Percentiles rank a stretch among this genome's conserved stretches.
Conservation (phyloP, 2,888 invertebrate genomes). For the Chymomyza fuscimana region DNA sequence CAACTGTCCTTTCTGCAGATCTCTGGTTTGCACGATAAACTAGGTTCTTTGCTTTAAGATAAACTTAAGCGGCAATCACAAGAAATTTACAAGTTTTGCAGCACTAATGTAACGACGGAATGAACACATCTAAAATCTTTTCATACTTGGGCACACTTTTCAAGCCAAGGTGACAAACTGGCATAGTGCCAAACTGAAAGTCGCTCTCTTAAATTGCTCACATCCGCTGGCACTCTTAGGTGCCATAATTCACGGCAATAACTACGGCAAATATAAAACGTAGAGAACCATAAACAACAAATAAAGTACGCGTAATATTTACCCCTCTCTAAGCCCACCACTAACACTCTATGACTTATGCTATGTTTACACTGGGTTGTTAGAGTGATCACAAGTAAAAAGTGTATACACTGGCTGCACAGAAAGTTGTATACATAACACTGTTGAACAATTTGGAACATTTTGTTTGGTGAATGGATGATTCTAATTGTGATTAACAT, state of each 20-base stretch:
- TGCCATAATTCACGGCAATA: slow-evolving; percentile 63
- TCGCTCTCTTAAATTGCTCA: slow-evolving; percentile 51
- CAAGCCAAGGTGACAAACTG: background rate
- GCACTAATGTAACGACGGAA: background rate
- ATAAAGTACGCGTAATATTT: slow-evolving; percentile 68
- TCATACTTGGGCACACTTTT: background rate
- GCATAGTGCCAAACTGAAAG: background rate
- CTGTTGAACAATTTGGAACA: no score
- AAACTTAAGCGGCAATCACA: background rate
- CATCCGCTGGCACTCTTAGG: slow-evolving; percentile 52
- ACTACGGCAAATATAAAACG: slow-evolving; percentile 61
- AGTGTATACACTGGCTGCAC: no score
- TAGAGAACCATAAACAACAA: slow-evolving; percentile 58
- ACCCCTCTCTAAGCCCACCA: slow-evolving; percentile 19
- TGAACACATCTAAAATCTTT: background rate
- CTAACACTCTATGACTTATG: no score
- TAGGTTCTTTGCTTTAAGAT: background rate
- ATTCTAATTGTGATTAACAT: no score
- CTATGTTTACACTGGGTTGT: no score
- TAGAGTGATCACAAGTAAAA: no score
- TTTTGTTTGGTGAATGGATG: no score
- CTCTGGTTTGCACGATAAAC: no score
- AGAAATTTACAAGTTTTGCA: background rate
- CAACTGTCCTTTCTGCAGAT: no score
- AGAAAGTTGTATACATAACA: no score